Conservation (phyloP, 92 coral and sea anemone genomes). For the Micromussa lordhowensis region DNA sequence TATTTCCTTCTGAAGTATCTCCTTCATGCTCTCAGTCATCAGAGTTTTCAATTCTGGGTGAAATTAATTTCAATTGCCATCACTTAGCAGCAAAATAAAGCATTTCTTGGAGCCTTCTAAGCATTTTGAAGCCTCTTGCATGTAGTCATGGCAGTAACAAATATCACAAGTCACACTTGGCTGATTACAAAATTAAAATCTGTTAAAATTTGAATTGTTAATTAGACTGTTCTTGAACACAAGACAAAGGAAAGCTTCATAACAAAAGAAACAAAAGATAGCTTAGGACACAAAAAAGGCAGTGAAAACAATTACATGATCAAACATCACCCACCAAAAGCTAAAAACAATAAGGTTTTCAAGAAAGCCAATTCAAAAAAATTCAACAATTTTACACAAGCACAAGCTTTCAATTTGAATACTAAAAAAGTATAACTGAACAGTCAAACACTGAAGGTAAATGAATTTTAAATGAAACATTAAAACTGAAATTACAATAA, state of each 20-base stretch:
- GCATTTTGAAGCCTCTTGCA: background rate
- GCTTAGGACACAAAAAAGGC: background rate
- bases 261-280: conserved; percentile 4
- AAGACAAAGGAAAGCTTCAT: background rate
- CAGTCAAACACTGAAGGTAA: background rate
- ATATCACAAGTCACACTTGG: conserved; percentile 33
- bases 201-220: conserved; percentile 33
- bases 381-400: background rate
- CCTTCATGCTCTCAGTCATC: background rate
- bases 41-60: background rate
- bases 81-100: background rate
- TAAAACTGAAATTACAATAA: no score
- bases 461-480: no score
- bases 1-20: background rate
- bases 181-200: conserved; percentile 8
- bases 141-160: conserved; percentile 34
- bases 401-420: background rate
- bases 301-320: background rate
- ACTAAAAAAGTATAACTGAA: background rate
- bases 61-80: background rate
- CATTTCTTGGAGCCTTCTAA: background rate
- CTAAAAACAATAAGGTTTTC: background rate
- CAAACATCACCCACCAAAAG: background rate
- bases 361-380: background rate
- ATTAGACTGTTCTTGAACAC: background rate